Conservation (phyloP, 2,888 invertebrate genomes). For the Pegoplata infirma region DNA sequence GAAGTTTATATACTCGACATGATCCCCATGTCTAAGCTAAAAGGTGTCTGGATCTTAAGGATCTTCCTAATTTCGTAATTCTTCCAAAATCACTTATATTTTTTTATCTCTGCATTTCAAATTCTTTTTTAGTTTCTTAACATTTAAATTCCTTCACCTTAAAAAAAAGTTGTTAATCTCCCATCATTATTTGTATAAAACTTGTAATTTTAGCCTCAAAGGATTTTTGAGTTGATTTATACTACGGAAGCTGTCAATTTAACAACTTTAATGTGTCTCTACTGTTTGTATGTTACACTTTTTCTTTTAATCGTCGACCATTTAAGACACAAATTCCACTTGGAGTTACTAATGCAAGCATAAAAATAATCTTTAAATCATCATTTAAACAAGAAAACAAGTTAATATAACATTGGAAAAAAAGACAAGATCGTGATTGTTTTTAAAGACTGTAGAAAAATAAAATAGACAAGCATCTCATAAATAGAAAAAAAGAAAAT, state of each 20-base stretch:
- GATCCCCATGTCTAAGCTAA: too few species aligned
- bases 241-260: slow-evolving; percentile 58
- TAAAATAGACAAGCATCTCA: neutral
- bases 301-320: slow-evolving; percentile 12
- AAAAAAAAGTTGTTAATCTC: slow-evolving; percentile 41
- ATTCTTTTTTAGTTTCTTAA: too few species aligned
- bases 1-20: too few species aligned
- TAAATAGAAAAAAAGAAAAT: neutral
- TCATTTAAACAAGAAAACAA: slow-evolving; percentile 30
- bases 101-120: too few species aligned
- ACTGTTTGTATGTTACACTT: slow-evolving; percentile 29
- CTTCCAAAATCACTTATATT: too few species aligned
- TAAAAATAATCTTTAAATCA: slow-evolving; percentile 44
- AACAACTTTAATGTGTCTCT: slow-evolving; percentile 42
- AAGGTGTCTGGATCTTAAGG: too few species aligned
- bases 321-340: slow-evolving; percentile 7
- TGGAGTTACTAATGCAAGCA: slow-evolving; percentile 11
- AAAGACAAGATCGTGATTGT: slow-evolving; percentile 12
- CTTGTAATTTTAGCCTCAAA: slow-evolving; percentile 39
- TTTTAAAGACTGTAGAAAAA: neutral
- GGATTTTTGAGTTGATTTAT: slow-evolving; percentile 30
- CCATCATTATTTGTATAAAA: slow-evolving; percentile 41
- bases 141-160: too few species aligned
- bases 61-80: too few species aligned
- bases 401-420: neutral